Conservation (phyloP, 2,797 vertebrate genomes). For the Limnodromus scolopaceus region DNA sequence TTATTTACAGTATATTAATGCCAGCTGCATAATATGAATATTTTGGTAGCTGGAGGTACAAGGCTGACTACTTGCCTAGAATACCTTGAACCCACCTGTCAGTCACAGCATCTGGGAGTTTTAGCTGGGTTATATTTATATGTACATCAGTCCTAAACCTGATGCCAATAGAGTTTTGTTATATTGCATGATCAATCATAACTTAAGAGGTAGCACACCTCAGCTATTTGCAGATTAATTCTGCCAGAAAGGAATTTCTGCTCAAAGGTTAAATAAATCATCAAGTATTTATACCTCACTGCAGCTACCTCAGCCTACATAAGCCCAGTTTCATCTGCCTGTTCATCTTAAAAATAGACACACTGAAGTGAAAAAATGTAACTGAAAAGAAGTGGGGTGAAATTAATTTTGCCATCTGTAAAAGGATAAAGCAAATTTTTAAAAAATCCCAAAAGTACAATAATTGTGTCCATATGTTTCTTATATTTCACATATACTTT, state of each 20-base stretch:
- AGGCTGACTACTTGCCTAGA: neutral
- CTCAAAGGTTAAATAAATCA: conserved; percentile 57
- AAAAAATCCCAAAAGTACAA: neutral
- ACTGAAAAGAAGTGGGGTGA: neutral
- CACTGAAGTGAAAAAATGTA: neutral
- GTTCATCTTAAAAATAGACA: neutral
- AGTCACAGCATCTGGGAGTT: neutral
- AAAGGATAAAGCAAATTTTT: neutral
- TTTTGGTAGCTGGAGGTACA: neutral
- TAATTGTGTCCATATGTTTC: neutral
- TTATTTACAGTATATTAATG: neutral
- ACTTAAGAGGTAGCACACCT: conserved; percentile 6
- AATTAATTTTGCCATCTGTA: conserved; percentile 23
- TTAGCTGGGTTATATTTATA: neutral
- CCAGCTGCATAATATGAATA: neutral
- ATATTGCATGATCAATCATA: conserved; percentile 31
- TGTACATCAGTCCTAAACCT: neutral
- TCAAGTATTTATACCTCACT: conserved; percentile 3
- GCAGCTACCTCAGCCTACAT: neutral
- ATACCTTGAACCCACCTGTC: neutral
- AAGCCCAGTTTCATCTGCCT: neutral
- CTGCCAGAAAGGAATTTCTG: conserved; percentile 17
- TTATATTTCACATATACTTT: neutral
- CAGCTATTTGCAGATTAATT: conserved; percentile 45
- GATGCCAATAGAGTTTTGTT: neutral